Evolutionary conservation across 2,113 vertebrate species (phyloP), one percentile per base, ranked within the genome.

Genomic region (Melanostigma gelatinosum): DNA sequence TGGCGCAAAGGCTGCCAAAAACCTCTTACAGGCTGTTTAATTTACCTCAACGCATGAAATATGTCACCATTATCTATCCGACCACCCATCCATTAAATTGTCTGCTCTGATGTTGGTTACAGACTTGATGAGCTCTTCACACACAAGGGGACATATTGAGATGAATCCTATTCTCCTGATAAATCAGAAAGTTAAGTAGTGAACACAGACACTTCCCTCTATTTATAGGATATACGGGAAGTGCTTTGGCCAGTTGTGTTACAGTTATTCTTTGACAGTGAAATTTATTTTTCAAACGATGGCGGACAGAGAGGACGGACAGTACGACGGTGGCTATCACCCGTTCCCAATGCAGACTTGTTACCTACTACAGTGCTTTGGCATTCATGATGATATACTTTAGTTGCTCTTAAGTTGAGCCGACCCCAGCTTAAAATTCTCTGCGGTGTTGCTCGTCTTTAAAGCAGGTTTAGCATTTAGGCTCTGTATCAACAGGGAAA

Each of bases 1-100:
- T 16, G 42, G 48, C 38, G 42, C 10, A 32, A 46, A 67, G 22
- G 48, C 67, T 77, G 62, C 70, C 60, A 60, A 66, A 73, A 77
- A 36, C 32, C 62, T 69, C 65, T 82, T 22, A 86, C 32, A 73
- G 12, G 24, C 22, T 27, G 48, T 66, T 64, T 82, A 65, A 88
- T 86, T 82, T 50, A 75, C 42, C 44, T 57, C 58, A 76, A 69
- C 52, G 52, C 27, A 18, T 70, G 74, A 84, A 80, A 83, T 79
- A 63, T 70, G 72, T 79, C 4, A 13, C 34, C 60, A 64, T 80
- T 80, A 85, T 87, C 85, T 73, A 50, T 72, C 20, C 71, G 77
- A 67, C 46, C 75, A 74, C 75, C 69, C 90, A 73, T 68, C 82
- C 90, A 72, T 80, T 87, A 84, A 90, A 88, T 80, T 83, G 70